phyloP scores from a whole-genome alignment of 2,113 vertebrate genomes.

The Xenopus laevis region DNA sequence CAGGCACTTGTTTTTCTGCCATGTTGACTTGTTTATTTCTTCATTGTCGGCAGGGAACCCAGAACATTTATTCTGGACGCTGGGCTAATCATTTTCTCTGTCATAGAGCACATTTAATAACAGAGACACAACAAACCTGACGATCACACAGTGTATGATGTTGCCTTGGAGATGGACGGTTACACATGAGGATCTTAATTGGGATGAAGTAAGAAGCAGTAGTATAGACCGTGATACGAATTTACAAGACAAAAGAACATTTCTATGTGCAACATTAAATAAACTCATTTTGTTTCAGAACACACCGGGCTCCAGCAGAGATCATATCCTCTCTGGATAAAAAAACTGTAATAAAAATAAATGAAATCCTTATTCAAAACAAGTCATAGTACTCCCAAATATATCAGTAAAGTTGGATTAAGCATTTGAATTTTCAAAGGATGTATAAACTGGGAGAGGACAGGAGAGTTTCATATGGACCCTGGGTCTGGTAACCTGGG shows the following conservation, averaged over 20 bases:
- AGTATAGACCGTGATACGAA: neutral
- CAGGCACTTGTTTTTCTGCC: neutral
- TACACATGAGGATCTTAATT: neutral
- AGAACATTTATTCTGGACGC: neutral
- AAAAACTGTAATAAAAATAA: too few relatives aligned
- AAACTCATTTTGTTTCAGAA: neutral
- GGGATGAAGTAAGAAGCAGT: neutral
- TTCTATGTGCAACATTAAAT: neutral
- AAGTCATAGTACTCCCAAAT: too few relatives aligned
- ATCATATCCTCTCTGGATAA: too few relatives aligned
- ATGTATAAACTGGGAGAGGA: too few relatives aligned
- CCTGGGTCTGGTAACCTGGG: too few relatives aligned
- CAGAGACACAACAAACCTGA: neutral
- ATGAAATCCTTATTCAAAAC: too few relatives aligned
- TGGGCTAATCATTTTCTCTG: neutral
- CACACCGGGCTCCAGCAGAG: too few relatives aligned
- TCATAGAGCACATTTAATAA: slow-evolving; percentile 14
- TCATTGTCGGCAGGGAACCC: neutral
- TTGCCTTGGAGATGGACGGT: neutral
- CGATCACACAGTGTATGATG: neutral
- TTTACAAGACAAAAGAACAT: neutral
- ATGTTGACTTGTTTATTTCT: neutral
- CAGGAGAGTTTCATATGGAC: too few relatives aligned
- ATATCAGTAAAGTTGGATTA: too few relatives aligned
- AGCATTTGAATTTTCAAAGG: too few relatives aligned